Evolutionary conservation across 2,113 vertebrate genomes (phyloP).

Genomic region (Dascyllus trimaculatus): DNA sequence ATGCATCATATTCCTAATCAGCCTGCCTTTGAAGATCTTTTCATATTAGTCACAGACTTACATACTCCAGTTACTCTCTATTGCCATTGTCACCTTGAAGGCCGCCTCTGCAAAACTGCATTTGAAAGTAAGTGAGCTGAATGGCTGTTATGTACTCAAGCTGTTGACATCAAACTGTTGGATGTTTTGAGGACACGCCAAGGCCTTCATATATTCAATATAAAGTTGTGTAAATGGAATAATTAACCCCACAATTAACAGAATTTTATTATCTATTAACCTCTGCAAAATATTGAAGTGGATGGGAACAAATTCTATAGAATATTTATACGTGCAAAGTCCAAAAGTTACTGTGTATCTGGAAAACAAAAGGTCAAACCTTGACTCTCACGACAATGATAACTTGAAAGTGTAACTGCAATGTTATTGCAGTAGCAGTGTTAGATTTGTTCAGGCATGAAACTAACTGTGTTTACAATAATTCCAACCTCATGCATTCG

Average conservation of each 20-base stretch:
- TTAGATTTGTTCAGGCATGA: not conserved
- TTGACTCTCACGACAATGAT: not conserved
- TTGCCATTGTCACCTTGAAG: constrained; percentile 36
- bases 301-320: not conserved
- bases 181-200: constrained; percentile 5
- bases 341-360: not conserved
- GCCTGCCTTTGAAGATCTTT: constrained; percentile 43
- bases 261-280: not conserved
- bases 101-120: constrained; percentile 23
- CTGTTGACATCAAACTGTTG: constrained; percentile 20
- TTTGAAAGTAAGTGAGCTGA: constrained; percentile 42
- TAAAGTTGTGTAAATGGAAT: not conserved
- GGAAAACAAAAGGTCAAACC: not conserved
- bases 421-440: not conserved
- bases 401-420: not conserved
- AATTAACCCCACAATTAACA: constrained; percentile 13
- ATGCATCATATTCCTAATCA: not conserved
- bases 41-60: constrained; percentile 27
- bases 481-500: not conserved
- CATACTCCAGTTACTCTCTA: constrained; percentile 19
- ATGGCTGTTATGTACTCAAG: not conserved
- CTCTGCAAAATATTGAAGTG: not conserved
- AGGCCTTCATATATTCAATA: constrained; percentile 6
- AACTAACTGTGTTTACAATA: not conserved
- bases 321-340: not conserved